Evolutionary conservation across 92 coral and sea anemone genomes (phyloP).

Genomic region (Meandrina meandrites): DNA sequence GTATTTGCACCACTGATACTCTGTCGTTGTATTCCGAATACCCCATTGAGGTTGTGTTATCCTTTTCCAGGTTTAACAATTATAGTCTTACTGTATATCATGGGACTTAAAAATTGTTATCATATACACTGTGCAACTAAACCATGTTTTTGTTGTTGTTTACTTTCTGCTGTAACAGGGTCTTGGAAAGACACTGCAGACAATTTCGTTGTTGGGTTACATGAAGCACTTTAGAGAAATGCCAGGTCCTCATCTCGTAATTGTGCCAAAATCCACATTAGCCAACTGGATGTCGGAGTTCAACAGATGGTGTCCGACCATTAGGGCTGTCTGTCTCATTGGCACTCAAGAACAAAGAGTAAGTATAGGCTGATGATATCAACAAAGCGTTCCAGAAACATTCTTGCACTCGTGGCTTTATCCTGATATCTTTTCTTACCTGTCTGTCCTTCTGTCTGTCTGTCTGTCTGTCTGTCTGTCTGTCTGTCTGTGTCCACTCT

Average conservation of each 20-base stretch:
- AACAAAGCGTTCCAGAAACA: neutral
- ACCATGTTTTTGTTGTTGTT: neutral
- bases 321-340: constrained; percentile 94
- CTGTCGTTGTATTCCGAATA: too few species aligned
- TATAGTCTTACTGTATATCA: too few species aligned
- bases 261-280: constrained; percentile 94
- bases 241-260: constrained; percentile 92
- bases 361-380: neutral
- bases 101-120: too few species aligned
- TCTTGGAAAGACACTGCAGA: constrained; percentile 95
- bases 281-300: constrained; percentile 99
- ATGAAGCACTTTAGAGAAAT: constrained; percentile 94
- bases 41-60: too few species aligned
- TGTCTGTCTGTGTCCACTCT: too few species aligned
- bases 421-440: too few species aligned
- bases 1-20: too few species aligned
- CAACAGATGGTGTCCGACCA: constrained; percentile 94
- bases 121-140: neutral
- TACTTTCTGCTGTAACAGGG: constrained; percentile 69
- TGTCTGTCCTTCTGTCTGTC: too few species aligned
- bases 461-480: too few species aligned
- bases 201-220: constrained; percentile 95
- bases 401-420: too few species aligned
- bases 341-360: constrained; percentile 96
- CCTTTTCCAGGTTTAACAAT: too few species aligned